These are phyloP conservation scores for Adela reaumurella DNA, from an alignment of 2,888 invertebrate genomes.

Conservation along the genomic window DNA sequence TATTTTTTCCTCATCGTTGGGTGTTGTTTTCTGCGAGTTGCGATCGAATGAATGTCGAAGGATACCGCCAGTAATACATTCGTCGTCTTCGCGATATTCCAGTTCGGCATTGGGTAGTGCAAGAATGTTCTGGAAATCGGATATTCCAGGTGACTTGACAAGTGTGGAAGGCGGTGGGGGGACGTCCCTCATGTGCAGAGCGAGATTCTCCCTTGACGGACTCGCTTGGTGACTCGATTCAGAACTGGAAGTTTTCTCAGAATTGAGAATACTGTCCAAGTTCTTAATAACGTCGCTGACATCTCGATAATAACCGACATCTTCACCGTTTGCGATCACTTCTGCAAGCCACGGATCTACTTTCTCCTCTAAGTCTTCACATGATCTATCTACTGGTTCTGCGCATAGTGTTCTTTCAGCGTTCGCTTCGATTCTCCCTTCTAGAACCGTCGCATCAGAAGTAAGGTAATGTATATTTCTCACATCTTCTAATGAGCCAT, in stretches of 20 bases:
- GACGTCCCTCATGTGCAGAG: slow-evolving; percentile 22
- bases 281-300: slow-evolving; percentile 63
- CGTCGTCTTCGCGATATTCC: slow-evolving; percentile 34
- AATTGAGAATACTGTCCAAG: slow-evolving; percentile 59
- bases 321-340: slow-evolving; percentile 55
- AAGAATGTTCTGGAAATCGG: slow-evolving; percentile 40
- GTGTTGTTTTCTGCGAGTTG: slow-evolving; percentile 38
- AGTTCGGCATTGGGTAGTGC: no score
- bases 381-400: slow-evolving; percentile 32
- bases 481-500: slow-evolving; percentile 65
- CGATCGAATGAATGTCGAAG: slow-evolving; percentile 47
- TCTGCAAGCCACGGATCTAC: slow-evolving; percentile 61
- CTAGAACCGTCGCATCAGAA: slow-evolving; percentile 34
- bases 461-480: slow-evolving; percentile 39
- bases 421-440: slow-evolving; percentile 38
- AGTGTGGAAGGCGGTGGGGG: slow-evolving; percentile 29
- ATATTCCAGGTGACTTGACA: slow-evolving; percentile 47
- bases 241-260: slow-evolving; percentile 58
- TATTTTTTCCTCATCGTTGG: background rate
- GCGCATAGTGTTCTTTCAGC: slow-evolving; percentile 26
- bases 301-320: slow-evolving; percentile 57
- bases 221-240: slow-evolving; percentile 57
- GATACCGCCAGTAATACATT: slow-evolving; percentile 40
- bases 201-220: slow-evolving; percentile 47
- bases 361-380: slow-evolving; percentile 21